Percentiles rank a stretch among this genome's conserved stretches.
Evolutionary conservation across 2,113 vertebrate species (phyloP).

Genomic region (Aegithalos caudatus): DNA sequence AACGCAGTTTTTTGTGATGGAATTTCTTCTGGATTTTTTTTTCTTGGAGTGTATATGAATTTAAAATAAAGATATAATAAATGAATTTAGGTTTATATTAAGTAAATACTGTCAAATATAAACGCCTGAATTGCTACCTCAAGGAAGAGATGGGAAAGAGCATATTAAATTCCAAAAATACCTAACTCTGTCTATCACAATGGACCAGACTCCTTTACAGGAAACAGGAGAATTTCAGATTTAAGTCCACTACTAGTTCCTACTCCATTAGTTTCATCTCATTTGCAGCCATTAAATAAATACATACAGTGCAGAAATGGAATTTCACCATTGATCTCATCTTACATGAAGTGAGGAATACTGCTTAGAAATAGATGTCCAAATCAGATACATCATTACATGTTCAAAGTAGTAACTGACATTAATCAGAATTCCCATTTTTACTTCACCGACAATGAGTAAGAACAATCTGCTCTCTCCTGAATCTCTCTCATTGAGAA

Average conservation of each 20-base stretch:
- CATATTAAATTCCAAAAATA: not conserved
- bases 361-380: slow-evolving; percentile 21
- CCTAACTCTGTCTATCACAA: not conserved
- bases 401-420: not conserved
- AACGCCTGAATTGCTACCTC: slow-evolving; percentile 43
- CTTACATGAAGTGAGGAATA: not conserved
- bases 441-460: not conserved
- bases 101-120: slow-evolving; percentile 47
- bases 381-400: not conserved
- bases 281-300: slow-evolving; percentile 33
- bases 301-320: slow-evolving; percentile 35
- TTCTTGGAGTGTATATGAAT: slow-evolving; percentile 6
- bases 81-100: slow-evolving; percentile 11
- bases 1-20: slow-evolving; percentile 53
- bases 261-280: slow-evolving; percentile 4
- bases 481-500: not conserved
- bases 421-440: not conserved
- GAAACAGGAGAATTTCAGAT: not conserved
- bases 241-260: not conserved
- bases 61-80: slow-evolving; percentile 38
- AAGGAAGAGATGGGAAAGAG: slow-evolving; percentile 10
- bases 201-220: not conserved
- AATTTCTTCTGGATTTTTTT: not conserved
- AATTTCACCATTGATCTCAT: slow-evolving; percentile 20
- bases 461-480: not conserved